Base-by-base conservation (phyloP, 2,888 invertebrate species). In the Cylindroiulus punctatus region DNA sequence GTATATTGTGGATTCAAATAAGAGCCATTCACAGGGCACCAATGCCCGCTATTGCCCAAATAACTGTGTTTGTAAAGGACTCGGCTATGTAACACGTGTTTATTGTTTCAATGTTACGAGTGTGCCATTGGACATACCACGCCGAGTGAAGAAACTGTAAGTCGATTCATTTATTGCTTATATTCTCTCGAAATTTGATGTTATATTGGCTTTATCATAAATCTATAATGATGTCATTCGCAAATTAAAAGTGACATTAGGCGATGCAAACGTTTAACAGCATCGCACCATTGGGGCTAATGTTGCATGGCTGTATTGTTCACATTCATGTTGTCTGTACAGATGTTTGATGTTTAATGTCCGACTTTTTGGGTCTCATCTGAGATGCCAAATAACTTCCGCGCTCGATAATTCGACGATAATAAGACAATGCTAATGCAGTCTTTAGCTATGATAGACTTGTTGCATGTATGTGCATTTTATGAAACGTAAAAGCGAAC, bases 61-160 rank as follows among this genome's bases (percentile, higher is more conserved):
- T 19, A 65, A 65, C 26, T 65, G 65, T 26, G 65, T 65, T 65
- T 65, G 65, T 26, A 65, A 65, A 65, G 65, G 65, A 65, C 65
- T 65, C 65, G 19, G 65, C 65, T 26, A 65, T 65, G 65, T 65
- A 8, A 65, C 65, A 65, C 65, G 65, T 65, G 65, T 65, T 65
- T 65, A 65, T 26, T 65, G 65, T 65, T 65, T 65, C 65, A 65
- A 65, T 65, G 65, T 8, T 65, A 65, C 65, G 0, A 65, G 22
- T 65, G 65, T 65, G 4, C 65, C 65, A 22, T 65, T 65, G 65
- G 65, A 65, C 65, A 65, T 65, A 65, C 65, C 65, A 26, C 65
- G 22, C 26, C 65, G 65, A 26, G 65, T 65, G 65, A 65, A 65
- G 26, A 65, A 65, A 65, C 26, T 65, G 65, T 65, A 65, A 65